phyloP scores from a whole-genome alignment of 2,888 invertebrate species.

The Plusia festucae region DNA sequence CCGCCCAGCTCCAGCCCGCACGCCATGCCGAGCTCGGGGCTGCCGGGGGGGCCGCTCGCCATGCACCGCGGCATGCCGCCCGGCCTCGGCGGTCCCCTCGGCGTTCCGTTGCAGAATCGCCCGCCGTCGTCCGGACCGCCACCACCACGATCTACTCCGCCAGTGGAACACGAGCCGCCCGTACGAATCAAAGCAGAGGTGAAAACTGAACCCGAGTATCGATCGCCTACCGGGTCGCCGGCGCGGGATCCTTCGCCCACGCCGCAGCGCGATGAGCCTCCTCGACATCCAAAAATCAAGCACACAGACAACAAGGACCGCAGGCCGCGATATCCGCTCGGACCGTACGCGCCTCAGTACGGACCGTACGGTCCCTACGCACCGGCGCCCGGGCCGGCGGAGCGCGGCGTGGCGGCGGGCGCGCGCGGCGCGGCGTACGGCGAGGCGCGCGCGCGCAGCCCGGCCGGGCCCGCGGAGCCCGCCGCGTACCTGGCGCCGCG shows the following conservation, averaged over 20 bases:
- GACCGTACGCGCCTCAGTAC: slow-evolving; percentile 86
- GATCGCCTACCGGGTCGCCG: slow-evolving; percentile 74
- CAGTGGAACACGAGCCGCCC: slow-evolving; percentile 62
- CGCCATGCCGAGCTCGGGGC: slow-evolving; percentile 31
- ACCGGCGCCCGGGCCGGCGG: slow-evolving; percentile 59
- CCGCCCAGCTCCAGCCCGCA: slow-evolving; percentile 52
- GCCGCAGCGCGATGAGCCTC: slow-evolving; percentile 70
- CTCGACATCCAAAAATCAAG: slow-evolving; percentile 83
- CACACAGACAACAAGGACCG: slow-evolving; percentile 85
- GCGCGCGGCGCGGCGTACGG: slow-evolving; percentile 46
- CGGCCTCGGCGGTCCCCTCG: slow-evolving; percentile 28
- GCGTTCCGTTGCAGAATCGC: slow-evolving; percentile 31
- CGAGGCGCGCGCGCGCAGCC: slow-evolving; percentile 35
- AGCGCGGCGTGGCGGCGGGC: slow-evolving; percentile 32
- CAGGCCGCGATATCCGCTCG: slow-evolving; percentile 80
- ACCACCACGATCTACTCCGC: slow-evolving; percentile 47
- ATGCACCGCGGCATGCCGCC: slow-evolving; percentile 43
- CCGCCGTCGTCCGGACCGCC: slow-evolving; percentile 41
- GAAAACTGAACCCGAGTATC: slow-evolving; percentile 84
- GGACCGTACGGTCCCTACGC: slow-evolving; percentile 85
- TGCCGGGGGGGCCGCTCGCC: slow-evolving; percentile 19
- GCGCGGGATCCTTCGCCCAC: slow-evolving; percentile 65
- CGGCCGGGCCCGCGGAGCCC: slow-evolving; percentile 60
- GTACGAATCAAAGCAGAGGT: slow-evolving; percentile 84
- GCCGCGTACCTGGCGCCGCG: slow-evolving; percentile 47